phyloP scores from a whole-genome alignment of 1,140 invertebrate species.

The Pseudachorutes palmiensis region DNA sequence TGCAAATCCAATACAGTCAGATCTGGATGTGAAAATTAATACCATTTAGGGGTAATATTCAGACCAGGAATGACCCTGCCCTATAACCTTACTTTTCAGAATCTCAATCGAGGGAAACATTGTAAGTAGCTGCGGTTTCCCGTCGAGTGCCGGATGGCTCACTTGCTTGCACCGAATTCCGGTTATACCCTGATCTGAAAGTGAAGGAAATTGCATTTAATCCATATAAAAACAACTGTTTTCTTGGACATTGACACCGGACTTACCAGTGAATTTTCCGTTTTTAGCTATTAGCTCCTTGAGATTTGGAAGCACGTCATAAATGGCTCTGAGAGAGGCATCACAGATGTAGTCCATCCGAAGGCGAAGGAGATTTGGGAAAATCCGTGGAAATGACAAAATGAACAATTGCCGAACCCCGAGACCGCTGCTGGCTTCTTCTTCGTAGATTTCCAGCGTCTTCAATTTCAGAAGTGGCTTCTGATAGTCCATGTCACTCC shows the following conservation, averaged over 20 bases:
- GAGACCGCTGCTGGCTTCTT: neutral
- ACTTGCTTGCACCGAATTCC: neutral
- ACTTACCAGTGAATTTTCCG: conserved; percentile 9
- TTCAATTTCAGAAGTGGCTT: conserved; percentile 4
- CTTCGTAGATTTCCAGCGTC: conserved; percentile 9
- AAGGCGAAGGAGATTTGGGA: neutral
- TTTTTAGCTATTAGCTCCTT: neutral
- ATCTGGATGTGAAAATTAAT: neutral
- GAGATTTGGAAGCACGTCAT: neutral
- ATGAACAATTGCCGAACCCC: neutral
- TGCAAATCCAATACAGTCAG: neutral
- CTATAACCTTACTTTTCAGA: neutral
- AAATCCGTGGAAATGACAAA: neutral
- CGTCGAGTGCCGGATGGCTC: neutral
- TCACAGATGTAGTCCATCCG: conserved; percentile 8
- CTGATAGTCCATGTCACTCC: neutral
- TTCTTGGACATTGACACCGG: no score
- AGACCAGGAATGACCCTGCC: no score
- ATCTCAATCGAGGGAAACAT: neutral
- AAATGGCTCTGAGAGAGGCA: conserved; percentile 5
- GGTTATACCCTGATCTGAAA: neutral
- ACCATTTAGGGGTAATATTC: no score
- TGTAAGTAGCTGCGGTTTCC: neutral
- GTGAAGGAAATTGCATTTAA: neutral
- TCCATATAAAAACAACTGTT: neutral